Conservation (phyloP, 2,888 invertebrate genomes). For the Alloscopus bannaensis region DNA sequence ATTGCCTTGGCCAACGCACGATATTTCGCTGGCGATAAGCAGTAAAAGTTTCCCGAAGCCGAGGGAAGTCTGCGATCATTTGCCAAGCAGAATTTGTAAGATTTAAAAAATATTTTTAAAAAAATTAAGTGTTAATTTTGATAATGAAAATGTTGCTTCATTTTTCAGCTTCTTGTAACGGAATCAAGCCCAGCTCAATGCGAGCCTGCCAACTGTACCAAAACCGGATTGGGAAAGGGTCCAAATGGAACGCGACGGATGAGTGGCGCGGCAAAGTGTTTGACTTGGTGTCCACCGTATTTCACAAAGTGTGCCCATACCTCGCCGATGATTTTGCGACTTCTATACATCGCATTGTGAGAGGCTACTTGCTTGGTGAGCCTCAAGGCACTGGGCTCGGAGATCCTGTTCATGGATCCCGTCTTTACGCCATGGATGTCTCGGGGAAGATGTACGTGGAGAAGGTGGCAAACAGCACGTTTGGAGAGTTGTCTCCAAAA, state of each 20-base stretch:
- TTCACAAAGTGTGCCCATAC: slow-evolving; percentile 8
- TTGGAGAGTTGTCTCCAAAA: background rate
- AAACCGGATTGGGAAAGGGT: slow-evolving; percentile 1
- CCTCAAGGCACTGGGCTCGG: slow-evolving; percentile 8
- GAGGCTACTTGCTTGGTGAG: background rate
- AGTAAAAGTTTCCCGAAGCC: no score
- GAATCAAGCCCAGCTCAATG: background rate
- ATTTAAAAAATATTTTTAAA: no score
- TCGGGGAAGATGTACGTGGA: background rate
- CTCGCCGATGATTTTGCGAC: background rate
- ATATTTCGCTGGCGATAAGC: slow-evolving; percentile 2
- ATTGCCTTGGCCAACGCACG: background rate
- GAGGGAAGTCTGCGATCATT: background rate
- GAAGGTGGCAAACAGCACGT: background rate
- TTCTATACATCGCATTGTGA: background rate
- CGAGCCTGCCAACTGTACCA: background rate
- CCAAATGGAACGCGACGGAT: background rate
- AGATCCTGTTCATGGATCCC: background rate
- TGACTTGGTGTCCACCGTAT: background rate
- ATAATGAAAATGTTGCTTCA: no score
- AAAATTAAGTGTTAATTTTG: no score
- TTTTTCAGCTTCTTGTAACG: background rate
- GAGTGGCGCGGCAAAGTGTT: background rate
- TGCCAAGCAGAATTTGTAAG: no score
- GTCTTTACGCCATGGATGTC: background rate